These are phyloP conservation scores for Lathamus discolor DNA, from an alignment of 2,113 vertebrate species.

Conservation along the genomic window DNA sequence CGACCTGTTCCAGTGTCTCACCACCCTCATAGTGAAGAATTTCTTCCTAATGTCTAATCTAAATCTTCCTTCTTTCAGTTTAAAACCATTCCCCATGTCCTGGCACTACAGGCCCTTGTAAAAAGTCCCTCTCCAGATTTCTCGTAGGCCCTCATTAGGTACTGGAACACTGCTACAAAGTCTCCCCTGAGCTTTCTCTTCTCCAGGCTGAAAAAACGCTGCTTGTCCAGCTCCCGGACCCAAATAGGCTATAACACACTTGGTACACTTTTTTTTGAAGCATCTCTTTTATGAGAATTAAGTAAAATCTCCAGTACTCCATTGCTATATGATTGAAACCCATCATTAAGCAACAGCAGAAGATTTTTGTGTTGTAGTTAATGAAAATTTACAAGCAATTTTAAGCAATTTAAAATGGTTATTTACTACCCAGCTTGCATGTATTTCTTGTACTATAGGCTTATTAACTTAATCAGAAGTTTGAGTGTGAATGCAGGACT, in stretches of 20 bases:
- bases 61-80: neutral
- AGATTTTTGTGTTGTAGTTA: neutral
- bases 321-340: conserved; percentile 11
- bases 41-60: neutral
- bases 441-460: conserved; percentile 50
- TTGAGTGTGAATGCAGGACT: neutral
- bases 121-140: neutral
- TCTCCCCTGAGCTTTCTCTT: neutral
- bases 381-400: conserved; percentile 55
- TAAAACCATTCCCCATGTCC: neutral
- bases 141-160: neutral
- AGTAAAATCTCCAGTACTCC: neutral
- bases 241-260: neutral
- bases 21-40: neutral
- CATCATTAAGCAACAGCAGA: neutral
- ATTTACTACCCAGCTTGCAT: conserved; percentile 63
- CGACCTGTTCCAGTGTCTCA: neutral
- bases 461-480: neutral
- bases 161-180: neutral
- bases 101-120: neutral
- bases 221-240: neutral
- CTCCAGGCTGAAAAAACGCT: neutral
- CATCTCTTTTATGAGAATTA: neutral
- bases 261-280: neutral
- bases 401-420: conserved; percentile 34